phyloP scores from a whole-genome alignment of 2,113 vertebrate genomes.

The Pheucticus melanocephalus region DNA sequence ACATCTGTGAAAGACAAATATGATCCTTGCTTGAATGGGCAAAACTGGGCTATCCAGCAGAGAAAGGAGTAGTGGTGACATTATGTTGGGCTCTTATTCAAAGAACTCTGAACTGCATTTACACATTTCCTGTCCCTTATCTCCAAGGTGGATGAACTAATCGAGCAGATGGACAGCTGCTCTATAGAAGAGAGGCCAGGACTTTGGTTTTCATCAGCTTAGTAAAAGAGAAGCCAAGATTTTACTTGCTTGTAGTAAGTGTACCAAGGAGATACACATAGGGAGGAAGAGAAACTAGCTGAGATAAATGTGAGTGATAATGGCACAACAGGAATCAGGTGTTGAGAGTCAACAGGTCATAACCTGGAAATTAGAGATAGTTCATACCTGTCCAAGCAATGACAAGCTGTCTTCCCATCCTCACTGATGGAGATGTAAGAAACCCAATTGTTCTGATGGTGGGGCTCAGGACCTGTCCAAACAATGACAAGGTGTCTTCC shows the following conservation, averaged over 20 bases:
- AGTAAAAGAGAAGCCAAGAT: neutral
- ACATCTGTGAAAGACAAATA: neutral
- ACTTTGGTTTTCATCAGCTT: neutral
- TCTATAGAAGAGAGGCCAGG: neutral
- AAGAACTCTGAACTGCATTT: neutral
- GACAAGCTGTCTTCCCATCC: neutral
- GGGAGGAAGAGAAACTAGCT: neutral
- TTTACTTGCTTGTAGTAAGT: neutral
- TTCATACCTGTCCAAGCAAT: neutral
- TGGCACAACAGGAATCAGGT: neutral
- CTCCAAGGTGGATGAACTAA: neutral
- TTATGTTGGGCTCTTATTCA: neutral
- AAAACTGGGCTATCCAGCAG: neutral
- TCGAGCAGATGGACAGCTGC: neutral
- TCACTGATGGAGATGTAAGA: neutral
- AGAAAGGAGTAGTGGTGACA: neutral
- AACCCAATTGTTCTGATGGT: neutral
- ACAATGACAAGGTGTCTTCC: neutral
- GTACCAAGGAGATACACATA: neutral
- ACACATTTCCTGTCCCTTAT: neutral
- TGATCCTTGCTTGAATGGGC: neutral
- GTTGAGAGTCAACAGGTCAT: neutral
- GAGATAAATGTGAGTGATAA: neutral
- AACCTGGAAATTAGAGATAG: neutral
- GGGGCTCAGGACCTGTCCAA: neutral